phyloP scores from a whole-genome alignment of 2,888 invertebrate species.

The Epinotia demarniana region DNA sequence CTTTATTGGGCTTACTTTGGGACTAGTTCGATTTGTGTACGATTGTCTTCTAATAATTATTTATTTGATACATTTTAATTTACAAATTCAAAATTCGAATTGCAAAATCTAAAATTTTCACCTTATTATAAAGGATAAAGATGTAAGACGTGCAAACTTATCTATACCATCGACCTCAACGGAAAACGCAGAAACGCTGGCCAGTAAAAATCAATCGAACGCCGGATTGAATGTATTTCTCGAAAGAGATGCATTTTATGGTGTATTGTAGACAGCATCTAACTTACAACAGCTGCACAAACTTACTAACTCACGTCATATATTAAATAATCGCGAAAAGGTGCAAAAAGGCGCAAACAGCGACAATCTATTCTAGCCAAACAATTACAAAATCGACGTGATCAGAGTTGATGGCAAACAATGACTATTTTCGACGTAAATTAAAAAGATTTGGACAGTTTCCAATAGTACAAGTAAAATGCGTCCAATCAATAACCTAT shows the following conservation, averaged over 20 bases:
- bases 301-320: neutral
- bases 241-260: neutral
- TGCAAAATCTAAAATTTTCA: too few relatives aligned
- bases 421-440: neutral
- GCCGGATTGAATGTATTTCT: neutral
- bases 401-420: neutral
- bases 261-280: neutral
- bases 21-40: too few relatives aligned
- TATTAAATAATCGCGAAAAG: neutral
- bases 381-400: constrained; percentile 1
- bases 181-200: neutral
- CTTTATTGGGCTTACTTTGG: too few relatives aligned
- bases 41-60: too few relatives aligned
- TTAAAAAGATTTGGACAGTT: neutral
- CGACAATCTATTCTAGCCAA: neutral
- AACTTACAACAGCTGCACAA: constrained; percentile 3
- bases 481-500: neutral
- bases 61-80: too few relatives aligned
- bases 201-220: neutral
- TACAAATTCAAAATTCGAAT: too few relatives aligned
- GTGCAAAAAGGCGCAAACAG: neutral
- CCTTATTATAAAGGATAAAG: too few relatives aligned
- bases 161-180: too few relatives aligned
- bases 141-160: too few relatives aligned
- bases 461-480: too few relatives aligned